Conservation (phyloP, 2,888 invertebrate species). For the Lycaena phlaeas region DNA sequence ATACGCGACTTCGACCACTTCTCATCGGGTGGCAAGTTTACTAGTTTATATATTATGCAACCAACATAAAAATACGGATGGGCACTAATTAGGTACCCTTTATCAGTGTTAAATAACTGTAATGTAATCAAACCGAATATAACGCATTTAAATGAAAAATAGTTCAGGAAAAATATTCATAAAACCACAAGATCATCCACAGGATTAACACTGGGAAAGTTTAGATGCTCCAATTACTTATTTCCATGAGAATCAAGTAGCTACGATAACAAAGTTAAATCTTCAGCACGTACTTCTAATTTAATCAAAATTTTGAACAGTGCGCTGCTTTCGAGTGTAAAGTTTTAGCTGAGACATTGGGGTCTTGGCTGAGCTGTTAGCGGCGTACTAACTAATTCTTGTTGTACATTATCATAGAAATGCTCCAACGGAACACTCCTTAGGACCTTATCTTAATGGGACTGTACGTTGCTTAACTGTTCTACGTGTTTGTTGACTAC, state of each 20-base stretch:
- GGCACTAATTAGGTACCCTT: too few relatives aligned
- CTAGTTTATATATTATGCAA: too few relatives aligned
- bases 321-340: slow-evolving; percentile 7
- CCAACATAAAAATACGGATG: too few relatives aligned
- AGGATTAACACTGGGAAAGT: slow-evolving; percentile 5
- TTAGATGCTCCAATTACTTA: slow-evolving; percentile 2
- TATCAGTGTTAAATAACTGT: too few relatives aligned
- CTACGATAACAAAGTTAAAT: slow-evolving; percentile 8
- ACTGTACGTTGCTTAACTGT: neutral
- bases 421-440: slow-evolving; percentile 7
- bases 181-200: slow-evolving; percentile 4
- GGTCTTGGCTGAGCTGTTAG: slow-evolving; percentile 7
- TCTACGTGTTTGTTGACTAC: neutral
- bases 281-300: slow-evolving; percentile 8
- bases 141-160: too few relatives aligned
- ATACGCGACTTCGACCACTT: too few relatives aligned
- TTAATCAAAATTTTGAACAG: slow-evolving; percentile 9
- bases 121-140: neutral
- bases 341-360: slow-evolving; percentile 7
- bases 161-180: too few relatives aligned
- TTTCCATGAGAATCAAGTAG: slow-evolving; percentile 6
- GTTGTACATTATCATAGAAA: slow-evolving; percentile 8
- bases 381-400: slow-evolving; percentile 7
- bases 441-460: slow-evolving; percentile 2
- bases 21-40: too few relatives aligned